Base-by-base conservation (phyloP, 2,113 vertebrate species). In the Ameiurus melas region DNA sequence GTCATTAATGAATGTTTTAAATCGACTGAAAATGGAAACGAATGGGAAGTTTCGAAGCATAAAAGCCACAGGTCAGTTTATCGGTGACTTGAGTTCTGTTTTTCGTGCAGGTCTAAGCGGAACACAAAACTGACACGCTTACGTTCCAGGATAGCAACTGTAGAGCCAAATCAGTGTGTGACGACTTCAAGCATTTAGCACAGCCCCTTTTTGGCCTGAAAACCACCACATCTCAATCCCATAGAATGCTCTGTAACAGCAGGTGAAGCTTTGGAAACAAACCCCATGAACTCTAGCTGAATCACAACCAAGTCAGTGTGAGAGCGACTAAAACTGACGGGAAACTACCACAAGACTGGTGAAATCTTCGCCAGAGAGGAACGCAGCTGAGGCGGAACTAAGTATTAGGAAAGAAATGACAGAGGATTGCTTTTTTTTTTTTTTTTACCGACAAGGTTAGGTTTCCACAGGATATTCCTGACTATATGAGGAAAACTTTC, bases 361-460 rank as follows among this genome's bases (percentile, higher is more conserved):
- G 51, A 80, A 80, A 55, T 80, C 47, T 80, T 30, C 3, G 3
- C 75, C 75, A 78, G 39, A 81, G 17, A 57, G 3, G n/a, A 57
- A 16, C 20, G 7, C n/a, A 81, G 30, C 6, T 20, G 2, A 36
- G n/a, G 19, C 1, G n/a, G 78, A 81, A 81, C 13, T 17, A 53
- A 78, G 36, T 75, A 75, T 75, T 75, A 75, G 36, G 71, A 43
- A 75, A 75, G 36, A 73, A 36, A 43, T 73, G 19, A 73, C 36
- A 73, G 6, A 5, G 1, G 2, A 36, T 36, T 36, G 36, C 36
- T 36, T 36, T 36, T 22, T 75, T 43, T 78, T 27, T 53, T 79
- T n/a, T 22, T 20, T 75, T 22, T 3, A 20, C 12, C 0, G 0
- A 55, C 47, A 79, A 79, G 27, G 27, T 80, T 30, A 0, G 51